Percentiles rank a stretch among this genome's conserved stretches.
phyloP scores from a whole-genome alignment of 1,140 invertebrate species.

The Tenebrio molitor region DNA sequence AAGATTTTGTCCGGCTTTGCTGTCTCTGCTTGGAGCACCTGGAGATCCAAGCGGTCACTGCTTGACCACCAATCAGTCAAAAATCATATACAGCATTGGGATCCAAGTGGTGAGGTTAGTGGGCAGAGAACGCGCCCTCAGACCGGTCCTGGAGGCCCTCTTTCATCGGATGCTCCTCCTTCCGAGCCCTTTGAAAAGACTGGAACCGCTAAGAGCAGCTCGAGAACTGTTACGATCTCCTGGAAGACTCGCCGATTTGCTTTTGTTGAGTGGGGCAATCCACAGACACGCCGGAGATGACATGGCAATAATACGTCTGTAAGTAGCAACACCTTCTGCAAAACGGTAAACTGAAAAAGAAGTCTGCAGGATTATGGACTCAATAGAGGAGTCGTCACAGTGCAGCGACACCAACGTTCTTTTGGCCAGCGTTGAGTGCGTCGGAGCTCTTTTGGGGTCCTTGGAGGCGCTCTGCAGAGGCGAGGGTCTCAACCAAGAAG shows the following conservation, averaged over 20 bases:
- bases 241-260: constrained; percentile 78
- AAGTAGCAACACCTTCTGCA: constrained; percentile 65
- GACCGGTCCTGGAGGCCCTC: constrained; percentile 91
- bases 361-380: constrained; percentile 86
- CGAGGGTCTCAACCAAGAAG: constrained; percentile 73
- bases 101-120: constrained; percentile 89
- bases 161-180: constrained; percentile 93
- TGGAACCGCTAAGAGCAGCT: constrained; percentile 87
- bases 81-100: constrained; percentile 90
- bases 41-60: constrained; percentile 77
- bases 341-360: constrained; percentile 41
- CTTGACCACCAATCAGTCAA: constrained; percentile 83
- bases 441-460: constrained; percentile 85
- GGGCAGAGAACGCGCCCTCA: constrained; percentile 84
- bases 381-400: constrained; percentile 86
- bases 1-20: constrained; percentile 89
- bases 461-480: constrained; percentile 85
- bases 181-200: constrained; percentile 85
- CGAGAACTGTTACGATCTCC: constrained; percentile 82
- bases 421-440: constrained; percentile 85
- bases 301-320: constrained; percentile 92
- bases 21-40: constrained; percentile 87
- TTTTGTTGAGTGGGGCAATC: constrained; percentile 82
- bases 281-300: constrained; percentile 85
- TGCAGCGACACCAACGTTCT: constrained; percentile 79